Evolutionary conservation across 1,140 invertebrate genomes (phyloP).

Genomic region (Sipha flava): DNA sequence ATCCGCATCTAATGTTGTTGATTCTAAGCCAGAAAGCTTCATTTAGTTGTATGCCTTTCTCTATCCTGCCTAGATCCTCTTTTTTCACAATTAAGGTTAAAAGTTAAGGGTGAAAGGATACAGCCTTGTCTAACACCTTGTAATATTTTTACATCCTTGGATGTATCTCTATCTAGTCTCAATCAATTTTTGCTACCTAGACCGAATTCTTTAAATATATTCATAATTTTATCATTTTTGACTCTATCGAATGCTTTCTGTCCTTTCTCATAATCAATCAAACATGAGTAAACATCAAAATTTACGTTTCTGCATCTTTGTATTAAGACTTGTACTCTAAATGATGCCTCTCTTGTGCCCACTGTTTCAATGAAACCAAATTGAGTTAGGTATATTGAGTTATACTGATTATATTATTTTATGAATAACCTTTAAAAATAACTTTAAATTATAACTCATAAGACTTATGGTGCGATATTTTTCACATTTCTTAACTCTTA

Average conservation of each 20-base stretch:
- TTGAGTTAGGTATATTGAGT: conserved; percentile 22
- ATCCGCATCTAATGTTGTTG: too few relatives aligned
- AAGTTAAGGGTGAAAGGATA: too few relatives aligned
- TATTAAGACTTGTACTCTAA: background rate
- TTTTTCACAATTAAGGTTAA: too few relatives aligned
- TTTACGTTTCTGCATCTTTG: conserved; percentile 36
- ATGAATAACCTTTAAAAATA: conserved; percentile 38
- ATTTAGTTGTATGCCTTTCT: too few relatives aligned
- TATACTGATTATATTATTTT: conserved; percentile 29
- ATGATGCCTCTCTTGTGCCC: conserved; percentile 37
- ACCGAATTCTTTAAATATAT: background rate
- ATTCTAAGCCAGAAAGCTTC: too few relatives aligned
- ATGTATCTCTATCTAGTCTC: too few relatives aligned
- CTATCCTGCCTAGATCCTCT: too few relatives aligned
- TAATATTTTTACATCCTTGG: too few relatives aligned
- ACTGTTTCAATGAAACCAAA: conserved; percentile 37
- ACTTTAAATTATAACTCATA: conserved; percentile 36
- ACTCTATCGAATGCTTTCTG: conserved; percentile 34
- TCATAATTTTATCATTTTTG: too few relatives aligned
- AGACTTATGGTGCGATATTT: conserved; percentile 37
- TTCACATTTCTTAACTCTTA: conserved; percentile 29
- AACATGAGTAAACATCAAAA: conserved; percentile 33
- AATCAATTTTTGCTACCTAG: background rate
- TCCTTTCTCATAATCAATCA: too few relatives aligned
- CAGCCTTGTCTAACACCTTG: too few relatives aligned